phyloP scores from a whole-genome alignment of 2,113 vertebrate genomes.

The Myotis lucifugus region DNA sequence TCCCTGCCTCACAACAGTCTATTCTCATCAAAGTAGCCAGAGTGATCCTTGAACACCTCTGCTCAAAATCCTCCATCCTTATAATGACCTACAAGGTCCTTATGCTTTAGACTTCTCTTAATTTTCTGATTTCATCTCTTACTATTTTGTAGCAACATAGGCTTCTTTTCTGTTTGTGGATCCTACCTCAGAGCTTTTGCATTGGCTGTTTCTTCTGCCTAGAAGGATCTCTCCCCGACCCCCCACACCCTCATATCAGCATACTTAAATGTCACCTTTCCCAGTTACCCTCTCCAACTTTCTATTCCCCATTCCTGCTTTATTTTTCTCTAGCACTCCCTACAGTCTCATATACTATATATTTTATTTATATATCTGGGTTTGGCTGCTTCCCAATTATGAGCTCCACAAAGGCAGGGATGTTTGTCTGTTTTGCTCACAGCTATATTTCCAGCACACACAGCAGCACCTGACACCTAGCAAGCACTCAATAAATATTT shows the following conservation, averaged over 20 bases:
- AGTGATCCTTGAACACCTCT: neutral
- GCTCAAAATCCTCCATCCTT: neutral
- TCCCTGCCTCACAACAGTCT: neutral
- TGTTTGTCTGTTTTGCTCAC: neutral
- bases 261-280: neutral
- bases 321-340: neutral
- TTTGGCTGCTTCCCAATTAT: neutral
- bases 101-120: neutral
- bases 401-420: neutral
- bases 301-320: neutral
- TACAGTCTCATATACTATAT: neutral
- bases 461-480: neutral
- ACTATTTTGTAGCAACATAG: neutral
- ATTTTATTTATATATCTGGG: neutral
- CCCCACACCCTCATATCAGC: too few species aligned
- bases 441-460: neutral
- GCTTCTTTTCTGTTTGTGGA: neutral
- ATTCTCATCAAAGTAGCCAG: neutral
- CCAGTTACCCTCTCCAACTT: neutral
- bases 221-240: neutral
- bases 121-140: neutral
- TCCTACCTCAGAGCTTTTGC: neutral
- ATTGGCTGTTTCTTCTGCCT: neutral
- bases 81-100: too few species aligned
- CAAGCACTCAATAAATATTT: neutral